Evolutionary conservation across 2,888 invertebrate genomes (phyloP).

Genomic region (Ichneumoninae sp.): DNA sequence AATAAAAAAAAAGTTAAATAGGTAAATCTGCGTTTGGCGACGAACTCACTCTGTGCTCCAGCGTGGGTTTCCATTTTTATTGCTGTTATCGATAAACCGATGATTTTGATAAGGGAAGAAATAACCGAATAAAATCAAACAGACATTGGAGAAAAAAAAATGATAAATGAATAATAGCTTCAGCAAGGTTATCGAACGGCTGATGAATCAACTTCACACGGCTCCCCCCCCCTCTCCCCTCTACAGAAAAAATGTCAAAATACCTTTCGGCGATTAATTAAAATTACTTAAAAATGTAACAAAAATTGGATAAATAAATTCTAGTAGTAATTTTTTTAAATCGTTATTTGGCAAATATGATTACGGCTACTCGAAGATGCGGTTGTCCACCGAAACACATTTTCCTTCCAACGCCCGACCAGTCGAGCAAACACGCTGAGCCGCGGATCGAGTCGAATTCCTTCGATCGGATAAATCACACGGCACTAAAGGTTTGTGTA

Average conservation of each 20-base stretch:
- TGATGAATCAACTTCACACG: conserved; percentile 37
- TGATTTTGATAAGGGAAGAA: conserved; percentile 47
- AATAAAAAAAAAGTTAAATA: neutral
- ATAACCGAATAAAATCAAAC: neutral
- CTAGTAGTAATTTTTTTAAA: neutral
- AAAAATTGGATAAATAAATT: conserved; percentile 37
- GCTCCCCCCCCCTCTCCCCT: neutral
- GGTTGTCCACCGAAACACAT: conserved; percentile 70
- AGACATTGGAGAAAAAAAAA: conserved; percentile 1
- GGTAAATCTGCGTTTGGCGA: neutral
- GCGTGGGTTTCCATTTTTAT: conserved; percentile 44
- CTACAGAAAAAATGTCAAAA: conserved; percentile 16
- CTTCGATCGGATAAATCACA: neutral
- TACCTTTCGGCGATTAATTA: conserved; percentile 53
- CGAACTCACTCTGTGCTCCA: conserved; percentile 39
- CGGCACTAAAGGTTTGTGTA: neutral
- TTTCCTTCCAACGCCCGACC: neutral
- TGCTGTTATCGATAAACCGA: conserved; percentile 10
- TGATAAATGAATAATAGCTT: conserved; percentile 24
- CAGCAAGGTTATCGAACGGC: neutral
- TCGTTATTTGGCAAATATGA: conserved; percentile 71
- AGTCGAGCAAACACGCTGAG: conserved; percentile 9
- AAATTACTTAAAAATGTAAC: conserved; percentile 28
- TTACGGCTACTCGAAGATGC: conserved; percentile 71
- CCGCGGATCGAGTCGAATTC: conserved; percentile 1